Evolutionary conservation across 2,797 vertebrate species (phyloP).

Genomic region (Enteromius mattozi): DNA sequence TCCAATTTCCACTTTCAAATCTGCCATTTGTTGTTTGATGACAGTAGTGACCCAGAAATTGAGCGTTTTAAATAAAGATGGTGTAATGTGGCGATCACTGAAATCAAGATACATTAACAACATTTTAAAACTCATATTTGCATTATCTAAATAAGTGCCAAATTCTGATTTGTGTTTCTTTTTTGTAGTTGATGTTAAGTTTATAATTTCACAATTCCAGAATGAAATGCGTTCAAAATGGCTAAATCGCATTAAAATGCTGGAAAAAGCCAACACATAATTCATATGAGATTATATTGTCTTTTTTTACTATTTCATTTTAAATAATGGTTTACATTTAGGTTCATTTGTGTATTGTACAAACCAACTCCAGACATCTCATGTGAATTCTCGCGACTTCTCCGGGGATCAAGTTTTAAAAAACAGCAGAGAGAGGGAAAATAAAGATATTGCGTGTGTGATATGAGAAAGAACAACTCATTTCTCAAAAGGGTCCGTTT

Average conservation of each 20-base stretch:
- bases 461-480: constrained; percentile 10
- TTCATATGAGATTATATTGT: background rate
- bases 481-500: background rate
- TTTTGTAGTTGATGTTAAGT: no score
- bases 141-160: background rate
- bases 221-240: background rate
- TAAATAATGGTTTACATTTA: background rate
- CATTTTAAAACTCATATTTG: background rate
- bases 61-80: background rate
- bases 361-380: background rate
- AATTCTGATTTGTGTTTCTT: no score
- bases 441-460: constrained; percentile 1
- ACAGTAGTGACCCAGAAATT: background rate
- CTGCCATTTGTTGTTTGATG: background rate
- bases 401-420: background rate
- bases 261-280: background rate
- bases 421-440: background rate
- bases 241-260: background rate
- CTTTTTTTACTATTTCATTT: background rate
- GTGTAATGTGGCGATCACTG: background rate
- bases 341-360: background rate
- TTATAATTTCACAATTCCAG: background rate
- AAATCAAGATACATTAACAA: background rate
- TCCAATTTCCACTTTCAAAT: no score
- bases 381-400: background rate